Percentiles rank a stretch among this genome's conserved stretches.
Conservation (phyloP, 1,140 invertebrate species). For the Phthorimaea operculella region DNA sequence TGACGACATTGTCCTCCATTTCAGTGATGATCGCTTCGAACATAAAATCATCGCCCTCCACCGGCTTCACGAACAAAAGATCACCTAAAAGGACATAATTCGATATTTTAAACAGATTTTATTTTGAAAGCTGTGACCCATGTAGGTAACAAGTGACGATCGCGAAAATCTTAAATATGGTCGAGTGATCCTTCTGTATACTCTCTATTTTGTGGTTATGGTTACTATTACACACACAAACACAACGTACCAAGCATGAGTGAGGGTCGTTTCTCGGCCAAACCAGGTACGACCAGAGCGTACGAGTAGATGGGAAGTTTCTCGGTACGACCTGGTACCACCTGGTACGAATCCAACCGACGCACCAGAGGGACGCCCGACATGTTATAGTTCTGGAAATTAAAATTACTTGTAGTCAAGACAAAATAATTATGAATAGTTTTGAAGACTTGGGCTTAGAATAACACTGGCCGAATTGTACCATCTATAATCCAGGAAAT, state of each 20-base stretch:
- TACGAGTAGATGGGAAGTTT: background rate
- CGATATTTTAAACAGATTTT: no score
- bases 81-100: constrained; percentile 6
- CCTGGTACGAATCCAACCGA: background rate
- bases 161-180: no score
- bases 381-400: constrained; percentile 13
- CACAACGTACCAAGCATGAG: background rate
- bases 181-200: no score
- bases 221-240: no score
- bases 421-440: background rate
- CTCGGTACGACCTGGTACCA: background rate
- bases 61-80: constrained; percentile 7
- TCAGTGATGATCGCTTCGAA: constrained; percentile 7
- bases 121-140: no score
- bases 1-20: background rate
- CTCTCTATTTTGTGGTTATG: no score
- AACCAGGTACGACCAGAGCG: constrained; percentile 64
- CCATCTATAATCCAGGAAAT: no score
- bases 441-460: no score
- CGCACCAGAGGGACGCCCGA: background rate
- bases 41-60: background rate
- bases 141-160: no score
- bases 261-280: constrained; percentile 82
- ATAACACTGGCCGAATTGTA: no score
- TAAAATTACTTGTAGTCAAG: background rate